Conservation (phyloP, 2,113 vertebrate genomes). For the Ptilorrhoa leucosticta region DNA sequence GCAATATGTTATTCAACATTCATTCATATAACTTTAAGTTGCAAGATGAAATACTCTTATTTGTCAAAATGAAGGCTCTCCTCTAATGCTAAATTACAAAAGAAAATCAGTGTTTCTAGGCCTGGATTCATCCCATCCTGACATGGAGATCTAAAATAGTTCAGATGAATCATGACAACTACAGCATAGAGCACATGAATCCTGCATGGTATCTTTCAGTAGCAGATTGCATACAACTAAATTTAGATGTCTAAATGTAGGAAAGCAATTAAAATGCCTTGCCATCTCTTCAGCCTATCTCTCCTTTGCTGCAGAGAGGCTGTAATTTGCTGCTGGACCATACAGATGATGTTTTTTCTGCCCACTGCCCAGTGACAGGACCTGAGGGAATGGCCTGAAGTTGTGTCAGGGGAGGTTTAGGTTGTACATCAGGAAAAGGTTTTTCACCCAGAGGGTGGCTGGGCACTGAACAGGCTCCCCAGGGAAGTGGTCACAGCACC, state of each 20-base stretch:
- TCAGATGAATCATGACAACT: neutral
- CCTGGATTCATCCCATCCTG: neutral
- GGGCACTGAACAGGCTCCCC: neutral
- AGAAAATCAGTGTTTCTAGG: neutral
- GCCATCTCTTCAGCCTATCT: neutral
- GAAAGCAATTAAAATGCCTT: neutral
- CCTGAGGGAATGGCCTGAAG: neutral
- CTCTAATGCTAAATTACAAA: neutral
- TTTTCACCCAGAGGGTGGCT: neutral
- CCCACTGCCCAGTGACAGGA: neutral
- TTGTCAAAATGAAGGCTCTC: neutral
- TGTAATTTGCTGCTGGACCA: neutral
- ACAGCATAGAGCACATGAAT: neutral
- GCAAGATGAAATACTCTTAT: neutral
- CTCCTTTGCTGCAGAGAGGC: neutral
- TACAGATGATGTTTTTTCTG: neutral
- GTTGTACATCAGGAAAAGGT: rapidly evolving
- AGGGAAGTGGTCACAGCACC: neutral
- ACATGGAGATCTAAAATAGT: neutral
- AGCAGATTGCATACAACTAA: neutral
- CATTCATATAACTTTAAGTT: neutral
- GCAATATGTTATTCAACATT: neutral
- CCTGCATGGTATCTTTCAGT: neutral
- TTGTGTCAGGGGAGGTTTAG: neutral
- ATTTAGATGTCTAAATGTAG: neutral